Evolutionary conservation across 2,113 vertebrate genomes (phyloP).

Genomic region (Cheirogaleus medius): DNA sequence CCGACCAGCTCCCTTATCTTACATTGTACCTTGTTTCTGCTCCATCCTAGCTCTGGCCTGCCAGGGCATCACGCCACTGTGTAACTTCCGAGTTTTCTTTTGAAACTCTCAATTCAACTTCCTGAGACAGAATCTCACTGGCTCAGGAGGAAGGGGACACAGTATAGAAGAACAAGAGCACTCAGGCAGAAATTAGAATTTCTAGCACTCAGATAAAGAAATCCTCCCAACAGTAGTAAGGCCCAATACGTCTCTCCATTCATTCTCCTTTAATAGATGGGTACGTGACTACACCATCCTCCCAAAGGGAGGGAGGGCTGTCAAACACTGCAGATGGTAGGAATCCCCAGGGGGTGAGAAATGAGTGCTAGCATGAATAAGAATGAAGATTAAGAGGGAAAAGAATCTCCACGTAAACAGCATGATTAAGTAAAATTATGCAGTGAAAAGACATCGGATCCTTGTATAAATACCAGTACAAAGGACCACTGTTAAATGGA

Average conservation of each 20-base stretch:
- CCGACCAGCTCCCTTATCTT: neutral
- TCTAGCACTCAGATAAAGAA: neutral
- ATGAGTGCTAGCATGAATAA: neutral
- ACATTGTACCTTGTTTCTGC: neutral
- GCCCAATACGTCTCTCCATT: neutral
- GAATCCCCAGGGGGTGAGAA: neutral
- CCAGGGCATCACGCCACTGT: neutral
- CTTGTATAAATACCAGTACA: neutral
- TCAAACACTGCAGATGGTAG: conserved; percentile 34
- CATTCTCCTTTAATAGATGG: neutral
- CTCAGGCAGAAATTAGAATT: neutral
- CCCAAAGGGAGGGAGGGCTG: neutral
- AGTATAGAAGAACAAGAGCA: neutral
- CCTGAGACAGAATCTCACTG: neutral
- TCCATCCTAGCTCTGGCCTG: neutral
- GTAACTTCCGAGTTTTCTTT: neutral
- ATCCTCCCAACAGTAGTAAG: neutral
- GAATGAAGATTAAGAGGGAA: neutral
- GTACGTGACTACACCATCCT: neutral
- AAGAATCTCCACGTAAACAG: neutral
- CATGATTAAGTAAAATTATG: neutral
- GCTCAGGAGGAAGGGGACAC: neutral
- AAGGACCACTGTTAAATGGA: neutral
- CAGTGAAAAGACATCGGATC: neutral
- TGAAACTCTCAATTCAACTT: neutral